These are phyloP conservation scores for Chloebia gouldiae DNA, from an alignment of 2,113 vertebrate species.

Conservation along the genomic window DNA sequence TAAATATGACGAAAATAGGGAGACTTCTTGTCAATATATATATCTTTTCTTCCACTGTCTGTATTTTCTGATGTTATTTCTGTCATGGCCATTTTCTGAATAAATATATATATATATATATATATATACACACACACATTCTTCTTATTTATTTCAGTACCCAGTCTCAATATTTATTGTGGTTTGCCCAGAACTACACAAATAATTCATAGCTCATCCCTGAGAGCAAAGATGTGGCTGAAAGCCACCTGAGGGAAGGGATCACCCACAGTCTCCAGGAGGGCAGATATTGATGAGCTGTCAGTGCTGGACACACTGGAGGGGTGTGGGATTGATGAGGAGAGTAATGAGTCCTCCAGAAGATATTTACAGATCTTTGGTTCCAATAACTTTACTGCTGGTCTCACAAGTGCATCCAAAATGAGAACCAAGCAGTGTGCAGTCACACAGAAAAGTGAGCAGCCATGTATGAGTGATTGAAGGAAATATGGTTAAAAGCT, in stretches of 20 bases:
- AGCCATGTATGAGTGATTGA: background rate
- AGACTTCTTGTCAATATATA: background rate
- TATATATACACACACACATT: background rate
- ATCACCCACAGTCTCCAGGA: background rate
- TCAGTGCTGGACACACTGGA: background rate
- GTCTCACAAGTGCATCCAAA: background rate
- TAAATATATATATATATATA: background rate
- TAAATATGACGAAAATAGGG: background rate
- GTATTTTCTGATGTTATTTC: background rate
- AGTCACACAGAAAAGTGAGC: background rate
- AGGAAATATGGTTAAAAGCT: background rate
- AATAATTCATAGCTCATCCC: conserved; percentile 15
- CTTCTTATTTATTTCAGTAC: background rate
- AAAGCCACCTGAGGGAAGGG: background rate
- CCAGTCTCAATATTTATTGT: background rate
- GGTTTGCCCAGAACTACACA: background rate
- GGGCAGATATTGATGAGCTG: background rate
- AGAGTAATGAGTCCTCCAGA: background rate
- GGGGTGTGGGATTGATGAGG: background rate
- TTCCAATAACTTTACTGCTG: background rate
- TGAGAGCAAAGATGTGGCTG: background rate
- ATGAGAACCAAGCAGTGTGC: background rate
- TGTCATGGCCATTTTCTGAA: conserved; percentile 1
- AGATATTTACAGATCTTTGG: background rate
- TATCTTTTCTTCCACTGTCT: background rate